Evolutionary conservation across 2,797 vertebrate genomes (phyloP).

Genomic region (Alcedo atthis): DNA sequence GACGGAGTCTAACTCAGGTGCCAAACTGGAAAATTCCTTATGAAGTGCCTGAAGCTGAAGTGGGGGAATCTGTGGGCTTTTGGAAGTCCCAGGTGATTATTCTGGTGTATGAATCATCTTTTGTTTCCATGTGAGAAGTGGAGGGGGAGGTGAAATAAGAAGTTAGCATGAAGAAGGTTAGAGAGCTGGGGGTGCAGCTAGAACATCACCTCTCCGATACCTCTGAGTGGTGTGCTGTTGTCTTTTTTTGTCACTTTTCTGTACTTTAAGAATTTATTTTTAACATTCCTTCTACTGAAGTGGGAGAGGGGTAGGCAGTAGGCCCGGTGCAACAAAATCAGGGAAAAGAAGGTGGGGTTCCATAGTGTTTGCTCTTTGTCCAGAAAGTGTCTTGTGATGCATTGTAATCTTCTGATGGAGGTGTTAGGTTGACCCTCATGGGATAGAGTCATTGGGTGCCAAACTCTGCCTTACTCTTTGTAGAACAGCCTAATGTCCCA

Average conservation of each 20-base stretch:
- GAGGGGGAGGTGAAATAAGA: conserved; percentile 24
- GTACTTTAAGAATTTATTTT: not conserved
- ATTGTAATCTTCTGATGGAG: not conserved
- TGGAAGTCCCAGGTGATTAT: conserved; percentile 9
- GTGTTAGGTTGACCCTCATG: accelerated
- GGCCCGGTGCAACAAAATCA: accelerated
- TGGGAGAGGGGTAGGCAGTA: not conserved
- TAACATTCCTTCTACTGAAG: not conserved
- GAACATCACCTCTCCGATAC: not conserved
- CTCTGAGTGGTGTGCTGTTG: not conserved
- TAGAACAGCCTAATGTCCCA: not conserved
- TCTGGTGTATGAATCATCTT: conserved; percentile 38
- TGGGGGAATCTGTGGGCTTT: not conserved
- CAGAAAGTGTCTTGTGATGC: not conserved
- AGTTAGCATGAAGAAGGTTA: not conserved
- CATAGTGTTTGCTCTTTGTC: not conserved
- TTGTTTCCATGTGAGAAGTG: conserved; percentile 39
- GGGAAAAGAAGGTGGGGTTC: not conserved
- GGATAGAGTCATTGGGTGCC: not conserved
- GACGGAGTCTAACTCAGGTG: not conserved
- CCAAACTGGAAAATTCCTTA: not conserved
- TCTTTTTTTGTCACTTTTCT: not conserved
- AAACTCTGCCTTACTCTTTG: not conserved
- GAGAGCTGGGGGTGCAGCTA: not conserved
- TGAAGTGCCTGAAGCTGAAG: not conserved